Evolutionary conservation across 1,140 invertebrate genomes (phyloP).

Genomic region (Cyclargus thomasi): DNA sequence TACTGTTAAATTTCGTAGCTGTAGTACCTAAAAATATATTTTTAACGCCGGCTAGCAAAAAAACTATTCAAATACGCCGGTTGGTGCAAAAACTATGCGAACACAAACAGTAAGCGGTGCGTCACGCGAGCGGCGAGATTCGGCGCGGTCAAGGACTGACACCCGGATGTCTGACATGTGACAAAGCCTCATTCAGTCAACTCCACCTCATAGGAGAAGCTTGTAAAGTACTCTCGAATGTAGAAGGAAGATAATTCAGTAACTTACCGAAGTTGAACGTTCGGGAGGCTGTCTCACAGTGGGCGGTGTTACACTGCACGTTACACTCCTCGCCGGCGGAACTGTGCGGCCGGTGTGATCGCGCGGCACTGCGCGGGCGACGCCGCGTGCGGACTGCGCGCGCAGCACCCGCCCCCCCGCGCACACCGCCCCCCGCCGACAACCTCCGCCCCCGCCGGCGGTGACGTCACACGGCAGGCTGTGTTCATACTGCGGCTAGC

Average conservation of each 20-base stretch:
- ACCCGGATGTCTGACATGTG: slow-evolving; percentile 48
- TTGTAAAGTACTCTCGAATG: not conserved
- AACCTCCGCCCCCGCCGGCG: slow-evolving; percentile 27
- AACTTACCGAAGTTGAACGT: slow-evolving; percentile 17
- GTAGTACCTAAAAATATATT: not conserved
- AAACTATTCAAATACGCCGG: not conserved
- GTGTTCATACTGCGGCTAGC: slow-evolving; percentile 28
- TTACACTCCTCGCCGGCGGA: slow-evolving; percentile 16
- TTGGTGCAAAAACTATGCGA: slow-evolving; percentile 9
- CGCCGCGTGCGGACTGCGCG: slow-evolving; percentile 52
- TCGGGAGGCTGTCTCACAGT: slow-evolving; percentile 11
- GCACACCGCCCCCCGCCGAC: slow-evolving; percentile 39
- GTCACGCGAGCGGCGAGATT: not conserved
- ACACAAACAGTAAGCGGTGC: not conserved
- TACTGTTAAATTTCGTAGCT: not conserved
- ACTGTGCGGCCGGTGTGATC: slow-evolving; percentile 38
- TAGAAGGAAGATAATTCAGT: slow-evolving; percentile 9
- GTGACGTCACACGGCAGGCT: slow-evolving; percentile 42
- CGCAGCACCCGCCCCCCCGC: slow-evolving; percentile 46
- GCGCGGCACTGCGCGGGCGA: slow-evolving; percentile 55
- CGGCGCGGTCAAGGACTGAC: slow-evolving; percentile 57
- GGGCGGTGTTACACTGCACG: slow-evolving; percentile 7
- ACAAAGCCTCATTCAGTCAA: slow-evolving; percentile 17
- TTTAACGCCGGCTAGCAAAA: not conserved
- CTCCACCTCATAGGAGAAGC: slow-evolving; percentile 16